Base-by-base conservation (phyloP, 2,888 invertebrate genomes). In the Drosophila kuntzei region DNA sequence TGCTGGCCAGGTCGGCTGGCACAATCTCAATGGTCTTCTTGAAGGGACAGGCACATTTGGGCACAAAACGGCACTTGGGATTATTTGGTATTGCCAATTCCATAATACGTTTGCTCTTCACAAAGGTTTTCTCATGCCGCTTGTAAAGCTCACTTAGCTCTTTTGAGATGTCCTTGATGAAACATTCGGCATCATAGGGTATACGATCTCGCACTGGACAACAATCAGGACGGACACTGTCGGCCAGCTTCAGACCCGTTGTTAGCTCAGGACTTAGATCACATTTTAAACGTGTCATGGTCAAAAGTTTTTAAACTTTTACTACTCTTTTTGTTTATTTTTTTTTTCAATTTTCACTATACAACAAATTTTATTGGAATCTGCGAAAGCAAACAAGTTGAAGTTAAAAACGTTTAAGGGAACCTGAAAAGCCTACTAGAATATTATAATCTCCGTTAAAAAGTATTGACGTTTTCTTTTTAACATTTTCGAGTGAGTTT, bases 31-130 rank as follows among this genome's bases (percentile, higher is more conserved):
- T 80, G 3, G 76, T 67, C 57, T 90, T 91, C 14, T 70, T 80
- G 1, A 88, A 87, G 8, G 51, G 70, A 49, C 90, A 90, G 1
- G 89, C 34, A 49, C 90, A 91, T 34, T 72, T 76, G n/a, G 82
- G 86, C 20, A 85, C 49, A 55, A 62, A 86, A 5, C 79, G 83
- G 8, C 61, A 65, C 0, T 27, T 27, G 0, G 71, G 62, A 0
- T 36, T 55, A 0, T 39, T 54, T 18, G 84, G 80, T 3, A 65
- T 11, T 0, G 90, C 90, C 76, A 90, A 49, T 11, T 81, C 59
- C 71, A 79, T 70, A 2, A 90, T 39, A 0, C 90, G 90, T 3
- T 36, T 54, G 3, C 76, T 68, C 37, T 76, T 88, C 0, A 75
- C 79, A 53, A 89, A 86, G 20, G 67, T 71, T 0, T 60, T 51